phyloP scores from a whole-genome alignment of 2,888 invertebrate species.

The Patella pellucida region DNA sequence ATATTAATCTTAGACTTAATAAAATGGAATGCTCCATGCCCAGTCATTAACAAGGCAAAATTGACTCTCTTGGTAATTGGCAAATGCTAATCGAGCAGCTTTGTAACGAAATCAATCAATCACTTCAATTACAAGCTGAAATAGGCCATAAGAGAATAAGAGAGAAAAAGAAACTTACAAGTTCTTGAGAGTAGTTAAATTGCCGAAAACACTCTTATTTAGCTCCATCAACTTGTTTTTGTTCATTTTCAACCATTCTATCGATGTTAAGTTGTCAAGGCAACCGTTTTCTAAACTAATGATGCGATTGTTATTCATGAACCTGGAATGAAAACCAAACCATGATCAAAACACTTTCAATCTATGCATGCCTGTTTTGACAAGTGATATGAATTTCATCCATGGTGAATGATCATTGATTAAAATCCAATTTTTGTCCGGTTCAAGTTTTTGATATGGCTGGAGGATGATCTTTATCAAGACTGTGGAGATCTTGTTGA shows the following conservation, averaged over 20 bases:
- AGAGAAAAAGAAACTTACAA: slow-evolving; percentile 75
- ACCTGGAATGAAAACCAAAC: slow-evolving; percentile 72
- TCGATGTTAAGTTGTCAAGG: slow-evolving; percentile 80
- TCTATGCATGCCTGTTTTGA: background rate
- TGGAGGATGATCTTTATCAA: no score
- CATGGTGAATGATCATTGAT: background rate
- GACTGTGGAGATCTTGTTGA: no score
- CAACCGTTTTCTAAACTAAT: slow-evolving; percentile 80
- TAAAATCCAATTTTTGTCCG: slow-evolving; percentile 5
- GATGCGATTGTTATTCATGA: slow-evolving; percentile 82
- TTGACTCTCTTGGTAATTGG: no score
- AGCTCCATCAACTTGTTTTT: slow-evolving; percentile 79
- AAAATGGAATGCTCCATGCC: no score
- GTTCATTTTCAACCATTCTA: slow-evolving; percentile 84
- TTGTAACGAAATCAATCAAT: slow-evolving; percentile 9
- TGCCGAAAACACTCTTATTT: slow-evolving; percentile 82
- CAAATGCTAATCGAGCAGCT: background rate
- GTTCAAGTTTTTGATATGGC: no score
- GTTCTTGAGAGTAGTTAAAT: slow-evolving; percentile 79
- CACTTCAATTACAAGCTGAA: background rate
- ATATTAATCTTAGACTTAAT: no score
- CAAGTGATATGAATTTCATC: background rate
- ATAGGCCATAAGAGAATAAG: slow-evolving; percentile 6
- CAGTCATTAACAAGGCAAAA: no score
- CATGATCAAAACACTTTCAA: background rate